Evolutionary conservation across 2,888 invertebrate species (phyloP), one percentile per base, ranked within the genome.

Genomic region (Prosopocoilus inquinatus): DNA sequence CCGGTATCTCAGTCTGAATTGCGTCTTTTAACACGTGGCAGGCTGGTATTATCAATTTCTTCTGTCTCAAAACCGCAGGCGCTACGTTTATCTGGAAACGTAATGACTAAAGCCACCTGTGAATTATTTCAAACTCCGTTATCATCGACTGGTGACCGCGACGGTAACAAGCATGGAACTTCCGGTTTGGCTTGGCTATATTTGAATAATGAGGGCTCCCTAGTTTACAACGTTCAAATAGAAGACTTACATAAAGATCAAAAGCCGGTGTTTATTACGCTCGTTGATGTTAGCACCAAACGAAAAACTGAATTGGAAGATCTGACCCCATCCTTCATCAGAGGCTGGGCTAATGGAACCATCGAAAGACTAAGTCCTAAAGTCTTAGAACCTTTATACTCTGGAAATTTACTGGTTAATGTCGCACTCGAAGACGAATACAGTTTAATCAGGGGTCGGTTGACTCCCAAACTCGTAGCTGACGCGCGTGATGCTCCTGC

Each of bases 351-450:
- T 1, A 87, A 88, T 61, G 94, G 93, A 3, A 88, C 88, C 0
- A 77, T 91, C 35, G 88, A 89, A 13, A 84, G 88, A 60, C 83
- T 91, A 3, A 89, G 88, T 43, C 91, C 93, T 0, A 85, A 90
- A 61, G 87, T 93, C 2, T 81, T 94, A 44, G 92, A 93, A 64
- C 89, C 91, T 0, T 76, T 95, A 16, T 91, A 94, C 71, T 86
- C 86, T 50, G 92, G 91, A 1, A 90, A 91, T 63, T 78, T 94
- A 15, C 88, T 86, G 12, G 85, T 94, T 0, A 89, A 88, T 69
- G 88, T 94, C 11, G 86, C 83, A 0, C 82, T 84, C 2, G 81
- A 82, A 11, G 80, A 80, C 39, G 78, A 82, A 9, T 77, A 78
- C 0, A 81, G 79, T 20, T 70, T 89, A 3, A 82, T 94, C 7